Percentiles rank a stretch among this genome's conserved stretches.
Evolutionary conservation across 2,797 vertebrate genomes (phyloP).

Genomic region (Tolypeutes matacus): DNA sequence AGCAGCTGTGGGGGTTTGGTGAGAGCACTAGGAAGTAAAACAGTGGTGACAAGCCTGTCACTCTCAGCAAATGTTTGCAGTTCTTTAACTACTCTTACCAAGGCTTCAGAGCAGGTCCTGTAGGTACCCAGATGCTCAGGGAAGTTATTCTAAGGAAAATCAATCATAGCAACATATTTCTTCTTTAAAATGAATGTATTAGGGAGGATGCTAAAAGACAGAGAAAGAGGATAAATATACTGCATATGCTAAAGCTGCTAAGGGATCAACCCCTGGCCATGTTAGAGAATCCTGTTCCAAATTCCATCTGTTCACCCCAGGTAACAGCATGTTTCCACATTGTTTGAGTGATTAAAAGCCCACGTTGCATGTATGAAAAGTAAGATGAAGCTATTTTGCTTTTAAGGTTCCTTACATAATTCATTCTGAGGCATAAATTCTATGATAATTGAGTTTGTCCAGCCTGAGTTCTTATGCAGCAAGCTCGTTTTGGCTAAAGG

Average conservation of each 20-base stretch:
- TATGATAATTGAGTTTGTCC: constrained; percentile 23
- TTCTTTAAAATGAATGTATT: constrained; percentile 4
- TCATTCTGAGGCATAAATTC: constrained; percentile 52
- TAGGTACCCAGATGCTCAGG: neutral
- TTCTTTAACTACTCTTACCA: constrained; percentile 32
- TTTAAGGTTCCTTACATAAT: constrained; percentile 31
- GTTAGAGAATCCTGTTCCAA: constrained; percentile 55
- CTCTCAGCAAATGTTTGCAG: neutral
- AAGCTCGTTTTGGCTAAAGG: constrained; percentile 31
- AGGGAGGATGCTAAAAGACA: neutral
- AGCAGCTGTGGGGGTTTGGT: neutral
- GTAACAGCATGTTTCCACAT: constrained; percentile 30
- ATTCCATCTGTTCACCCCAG: constrained; percentile 33
- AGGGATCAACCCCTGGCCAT: neutral
- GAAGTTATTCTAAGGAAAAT: constrained; percentile 5
- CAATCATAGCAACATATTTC: neutral
- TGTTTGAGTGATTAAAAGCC: constrained; percentile 61
- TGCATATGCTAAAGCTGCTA: constrained; percentile 13
- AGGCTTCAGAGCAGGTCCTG: neutral
- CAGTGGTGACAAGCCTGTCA: neutral
- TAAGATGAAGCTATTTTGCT: neutral
- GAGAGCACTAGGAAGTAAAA: neutral
- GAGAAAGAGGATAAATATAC: constrained; percentile 10
- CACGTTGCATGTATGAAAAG: neutral
- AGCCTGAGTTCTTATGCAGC: neutral